These are phyloP conservation scores for Phycodurus eques DNA, from an alignment of 2,113 vertebrate genomes.

Conservation along the genomic window DNA sequence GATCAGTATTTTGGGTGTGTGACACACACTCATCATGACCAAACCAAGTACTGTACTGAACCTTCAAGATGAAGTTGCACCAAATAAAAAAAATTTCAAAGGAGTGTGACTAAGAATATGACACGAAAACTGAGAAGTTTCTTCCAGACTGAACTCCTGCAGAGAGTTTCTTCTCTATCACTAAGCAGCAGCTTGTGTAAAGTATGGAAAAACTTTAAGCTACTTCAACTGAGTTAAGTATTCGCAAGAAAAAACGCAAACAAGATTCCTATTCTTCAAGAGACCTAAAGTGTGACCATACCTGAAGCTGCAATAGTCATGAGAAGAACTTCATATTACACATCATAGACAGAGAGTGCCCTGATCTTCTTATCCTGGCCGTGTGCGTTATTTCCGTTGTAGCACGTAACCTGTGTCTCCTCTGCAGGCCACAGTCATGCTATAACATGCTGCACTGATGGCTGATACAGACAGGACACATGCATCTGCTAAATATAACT, in stretches of 20 bases:
- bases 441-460: conserved; percentile 13
- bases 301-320: conserved; percentile 11
- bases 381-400: conserved; percentile 28
- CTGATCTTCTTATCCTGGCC: conserved; percentile 3
- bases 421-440: conserved; percentile 26
- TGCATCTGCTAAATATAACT: conserved; percentile 52
- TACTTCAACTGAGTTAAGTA: not conserved
- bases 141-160: not conserved
- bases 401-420: conserved; percentile 22
- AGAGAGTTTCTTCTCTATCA: not conserved
- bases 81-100: conserved; percentile 29
- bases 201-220: not conserved
- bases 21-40: too few species aligned
- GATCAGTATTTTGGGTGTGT: conserved; percentile 24
- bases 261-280: not conserved
- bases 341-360: conserved; percentile 7
- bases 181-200: not conserved
- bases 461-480: conserved; percentile 31
- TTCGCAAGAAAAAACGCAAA: not conserved
- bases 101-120: conserved; percentile 17
- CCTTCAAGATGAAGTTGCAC: not conserved
- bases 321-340: conserved; percentile 9
- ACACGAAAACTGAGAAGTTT: conserved; percentile 8
- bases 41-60: not conserved
- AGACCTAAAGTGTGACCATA: not conserved